Evolutionary conservation across 2,888 invertebrate genomes (phyloP), one percentile per base, ranked within the genome.

Genomic region (Drosophila birchii): DNA sequence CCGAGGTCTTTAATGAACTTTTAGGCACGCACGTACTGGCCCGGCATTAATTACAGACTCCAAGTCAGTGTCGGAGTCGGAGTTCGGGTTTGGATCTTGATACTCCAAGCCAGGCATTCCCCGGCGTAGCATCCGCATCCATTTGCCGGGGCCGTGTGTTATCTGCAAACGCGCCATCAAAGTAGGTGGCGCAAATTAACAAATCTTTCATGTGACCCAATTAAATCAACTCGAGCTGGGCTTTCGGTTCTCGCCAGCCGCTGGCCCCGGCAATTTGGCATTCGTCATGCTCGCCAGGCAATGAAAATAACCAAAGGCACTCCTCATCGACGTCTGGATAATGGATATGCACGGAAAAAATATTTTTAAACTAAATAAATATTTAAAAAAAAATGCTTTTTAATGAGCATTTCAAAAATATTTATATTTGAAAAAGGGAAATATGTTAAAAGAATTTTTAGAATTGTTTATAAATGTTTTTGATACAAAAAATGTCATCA

Each of bases 121-220:
- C 60, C 39, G 55, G 84, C 76, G 75, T 85, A 66, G 67, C n/a
- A 43, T 34, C 56, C 49, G 67, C n/a, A 38, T 20, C 56, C 47
- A 36, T 47, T 36, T 36, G 44, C 36, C 36, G 20, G 26, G 59
- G 47, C 47, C 47, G 26, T 41, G 44, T 49, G 61, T 75, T 85
- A 89, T 85, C 89, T 85, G 76, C 70, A 79, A 78, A 79, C 77
- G 72, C 55, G 69, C 75, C 81, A 86, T 86, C 88, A 75, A 86
- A 89, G 89, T 89, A 89, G 89, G 86, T 86, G 89, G 89, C 78
- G 78, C 69, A 86, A 89, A 88, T 88, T 86, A 87, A 88, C 87
- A 86, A 86, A 86, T 89, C 87, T 86, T 88, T 72, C 76, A 89
- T 87, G 86, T 86, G 89, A 86, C 85, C 89, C 70, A 86, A 86